These are phyloP conservation scores for Lycophotia porphyrea DNA, from an alignment of 2,888 invertebrate genomes.

Conservation along the genomic window DNA sequence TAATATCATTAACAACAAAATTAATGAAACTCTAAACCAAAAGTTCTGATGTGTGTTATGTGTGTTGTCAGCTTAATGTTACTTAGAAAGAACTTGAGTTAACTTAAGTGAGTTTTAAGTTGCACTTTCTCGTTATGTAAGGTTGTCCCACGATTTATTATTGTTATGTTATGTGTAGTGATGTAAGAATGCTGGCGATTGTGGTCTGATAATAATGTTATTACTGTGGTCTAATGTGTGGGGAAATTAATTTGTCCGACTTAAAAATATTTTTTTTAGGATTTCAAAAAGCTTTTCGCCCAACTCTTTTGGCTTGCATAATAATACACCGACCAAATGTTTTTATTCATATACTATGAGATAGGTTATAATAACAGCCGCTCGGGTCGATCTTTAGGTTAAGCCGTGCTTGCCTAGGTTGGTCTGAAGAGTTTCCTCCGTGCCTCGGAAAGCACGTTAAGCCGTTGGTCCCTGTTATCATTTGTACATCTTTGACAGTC, in stretches of 20 bases:
- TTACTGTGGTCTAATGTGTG: constrained; percentile 23
- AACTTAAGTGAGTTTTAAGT: constrained; percentile 12
- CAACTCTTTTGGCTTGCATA: too few species aligned
- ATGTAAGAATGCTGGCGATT: constrained; percentile 38
- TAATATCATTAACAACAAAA: constrained; percentile 3
- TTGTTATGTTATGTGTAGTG: constrained; percentile 13
- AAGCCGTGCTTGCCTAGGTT: too few species aligned
- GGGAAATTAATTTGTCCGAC: neutral
- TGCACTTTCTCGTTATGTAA: constrained; percentile 53
- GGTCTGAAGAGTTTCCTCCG: too few species aligned
- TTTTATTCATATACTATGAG: too few species aligned
- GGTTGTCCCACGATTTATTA: constrained; percentile 23
- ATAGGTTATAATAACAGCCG: too few species aligned
- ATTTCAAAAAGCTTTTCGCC: neutral
- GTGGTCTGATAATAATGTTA: constrained; percentile 3
- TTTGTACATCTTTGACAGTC: too few species aligned
- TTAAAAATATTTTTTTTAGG: neutral
- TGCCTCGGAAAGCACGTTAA: too few species aligned
- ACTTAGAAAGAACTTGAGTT: constrained; percentile 26
- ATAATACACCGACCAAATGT: too few species aligned
- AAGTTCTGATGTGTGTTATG: constrained; percentile 1
- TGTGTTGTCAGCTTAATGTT: constrained; percentile 13
- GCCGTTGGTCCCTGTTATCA: too few species aligned
- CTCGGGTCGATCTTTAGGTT: too few species aligned
- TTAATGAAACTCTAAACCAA: constrained; percentile 25